A percentile compares a stretch with the other conserved stretches of the same genome.
phyloP scores from a whole-genome alignment of 2,797 vertebrate species.

The Sternotherus odoratus region DNA sequence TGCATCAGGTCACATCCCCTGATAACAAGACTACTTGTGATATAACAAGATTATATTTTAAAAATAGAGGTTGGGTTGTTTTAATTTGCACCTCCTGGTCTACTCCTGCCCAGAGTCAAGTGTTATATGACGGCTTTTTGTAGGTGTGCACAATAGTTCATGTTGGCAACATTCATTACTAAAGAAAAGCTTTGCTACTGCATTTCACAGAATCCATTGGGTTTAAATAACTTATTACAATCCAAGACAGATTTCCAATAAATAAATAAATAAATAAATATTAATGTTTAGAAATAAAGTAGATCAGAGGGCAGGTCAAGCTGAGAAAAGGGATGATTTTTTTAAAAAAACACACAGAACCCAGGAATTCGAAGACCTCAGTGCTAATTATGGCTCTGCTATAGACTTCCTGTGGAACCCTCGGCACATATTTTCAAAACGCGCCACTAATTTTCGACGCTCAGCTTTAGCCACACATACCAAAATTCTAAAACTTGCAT shows the following conservation, averaged over 20 bases:
- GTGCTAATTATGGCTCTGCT: neutral
- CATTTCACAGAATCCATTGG: neutral
- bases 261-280: neutral
- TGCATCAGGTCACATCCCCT: neutral
- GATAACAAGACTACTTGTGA: neutral
- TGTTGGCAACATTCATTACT: neutral
- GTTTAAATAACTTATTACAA: neutral
- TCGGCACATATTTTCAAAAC: neutral
- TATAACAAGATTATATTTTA: neutral
- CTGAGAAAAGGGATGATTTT: neutral
- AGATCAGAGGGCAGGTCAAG: neutral
- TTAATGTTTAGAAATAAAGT: neutral
- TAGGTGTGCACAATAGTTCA: neutral
- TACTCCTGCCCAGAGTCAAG: accelerated
- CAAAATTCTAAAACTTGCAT: neutral
- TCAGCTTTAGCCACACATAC: neutral
- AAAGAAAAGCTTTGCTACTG: neutral
- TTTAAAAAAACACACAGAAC: neutral
- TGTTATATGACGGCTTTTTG: neutral
- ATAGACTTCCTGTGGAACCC: neutral
- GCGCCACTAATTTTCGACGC: neutral
- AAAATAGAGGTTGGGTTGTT: accelerated
- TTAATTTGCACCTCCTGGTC: neutral
- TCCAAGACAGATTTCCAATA: neutral
- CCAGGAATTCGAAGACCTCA: neutral